Evolutionary conservation across 2,797 vertebrate species (phyloP).

Genomic region (Tangara arthus): DNA sequence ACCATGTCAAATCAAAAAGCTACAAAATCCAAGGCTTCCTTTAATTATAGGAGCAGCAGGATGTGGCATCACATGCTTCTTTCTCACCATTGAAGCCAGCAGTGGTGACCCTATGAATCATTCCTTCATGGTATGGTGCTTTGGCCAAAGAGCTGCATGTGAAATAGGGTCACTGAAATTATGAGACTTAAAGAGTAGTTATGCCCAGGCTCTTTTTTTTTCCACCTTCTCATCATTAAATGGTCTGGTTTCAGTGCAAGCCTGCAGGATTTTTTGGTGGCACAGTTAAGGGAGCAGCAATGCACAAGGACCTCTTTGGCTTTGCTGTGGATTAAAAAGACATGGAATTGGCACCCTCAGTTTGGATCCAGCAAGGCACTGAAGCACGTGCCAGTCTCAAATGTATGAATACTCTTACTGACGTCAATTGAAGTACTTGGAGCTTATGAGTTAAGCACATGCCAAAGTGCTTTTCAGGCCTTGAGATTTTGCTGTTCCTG

Average conservation of each 20-base stretch:
- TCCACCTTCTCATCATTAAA: neutral
- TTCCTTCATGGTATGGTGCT: neutral
- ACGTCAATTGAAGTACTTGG: neutral
- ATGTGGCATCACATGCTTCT: neutral
- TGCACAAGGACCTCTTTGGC: neutral
- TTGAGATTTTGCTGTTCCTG: neutral
- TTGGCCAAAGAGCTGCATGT: neutral
- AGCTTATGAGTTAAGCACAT: constrained; percentile 35
- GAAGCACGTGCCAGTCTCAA: neutral
- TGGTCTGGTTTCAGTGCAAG: neutral
- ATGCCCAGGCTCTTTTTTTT: neutral
- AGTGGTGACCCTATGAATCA: neutral
- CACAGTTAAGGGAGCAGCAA: neutral
- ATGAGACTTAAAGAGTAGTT: neutral
- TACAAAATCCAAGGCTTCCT: neutral
- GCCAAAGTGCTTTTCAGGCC: constrained; percentile 38
- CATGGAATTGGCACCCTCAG: neutral
- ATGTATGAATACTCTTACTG: neutral
- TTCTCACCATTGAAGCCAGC: neutral
- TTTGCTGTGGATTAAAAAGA: neutral
- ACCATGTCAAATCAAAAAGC: neutral
- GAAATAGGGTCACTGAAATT: neutral
- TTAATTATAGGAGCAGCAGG: neutral
- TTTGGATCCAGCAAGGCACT: neutral
- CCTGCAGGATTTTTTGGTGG: neutral